Percentiles rank a stretch among this genome's conserved stretches.
Evolutionary conservation across 2,888 invertebrate genomes (phyloP).

Genomic region (Podotricha telesiphe): DNA sequence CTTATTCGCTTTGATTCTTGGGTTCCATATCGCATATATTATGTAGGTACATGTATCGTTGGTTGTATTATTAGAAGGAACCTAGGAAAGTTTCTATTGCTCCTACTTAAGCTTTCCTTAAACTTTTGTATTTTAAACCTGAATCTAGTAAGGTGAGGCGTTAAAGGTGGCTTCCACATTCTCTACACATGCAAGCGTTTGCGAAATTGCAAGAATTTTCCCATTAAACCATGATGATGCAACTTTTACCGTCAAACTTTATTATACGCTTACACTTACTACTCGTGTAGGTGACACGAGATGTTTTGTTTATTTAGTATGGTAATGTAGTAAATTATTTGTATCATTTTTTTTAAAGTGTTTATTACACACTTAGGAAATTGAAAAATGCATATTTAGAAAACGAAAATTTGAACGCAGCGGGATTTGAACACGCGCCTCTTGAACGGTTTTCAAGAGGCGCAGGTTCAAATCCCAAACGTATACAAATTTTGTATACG

Average conservation of each 20-base stretch:
- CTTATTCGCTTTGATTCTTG: neutral
- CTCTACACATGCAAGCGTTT: slow-evolving; percentile 22
- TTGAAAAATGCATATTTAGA: too few species aligned
- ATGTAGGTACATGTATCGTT: neutral
- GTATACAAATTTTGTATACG: too few species aligned
- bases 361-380: too few species aligned
- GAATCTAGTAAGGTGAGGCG: slow-evolving; percentile 5
- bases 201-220: slow-evolving; percentile 34
- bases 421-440: too few species aligned
- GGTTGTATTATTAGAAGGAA: neutral
- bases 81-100: neutral
- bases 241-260: slow-evolving; percentile 29
- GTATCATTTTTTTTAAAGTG: neutral
- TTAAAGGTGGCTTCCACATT: slow-evolving; percentile 19
- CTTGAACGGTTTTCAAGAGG: too few species aligned
- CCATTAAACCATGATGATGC: slow-evolving; percentile 35
- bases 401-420: too few species aligned
- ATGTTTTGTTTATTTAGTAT: neutral
- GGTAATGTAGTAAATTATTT: neutral
- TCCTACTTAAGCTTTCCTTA: neutral
- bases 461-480: too few species aligned
- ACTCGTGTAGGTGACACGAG: neutral
- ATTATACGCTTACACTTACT: slow-evolving; percentile 17
- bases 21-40: too few species aligned
- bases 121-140: neutral